Percentiles rank a stretch among this genome's conserved stretches.
phyloP scores from a whole-genome alignment of 2,113 vertebrate species.

The Taxidea taxus region DNA sequence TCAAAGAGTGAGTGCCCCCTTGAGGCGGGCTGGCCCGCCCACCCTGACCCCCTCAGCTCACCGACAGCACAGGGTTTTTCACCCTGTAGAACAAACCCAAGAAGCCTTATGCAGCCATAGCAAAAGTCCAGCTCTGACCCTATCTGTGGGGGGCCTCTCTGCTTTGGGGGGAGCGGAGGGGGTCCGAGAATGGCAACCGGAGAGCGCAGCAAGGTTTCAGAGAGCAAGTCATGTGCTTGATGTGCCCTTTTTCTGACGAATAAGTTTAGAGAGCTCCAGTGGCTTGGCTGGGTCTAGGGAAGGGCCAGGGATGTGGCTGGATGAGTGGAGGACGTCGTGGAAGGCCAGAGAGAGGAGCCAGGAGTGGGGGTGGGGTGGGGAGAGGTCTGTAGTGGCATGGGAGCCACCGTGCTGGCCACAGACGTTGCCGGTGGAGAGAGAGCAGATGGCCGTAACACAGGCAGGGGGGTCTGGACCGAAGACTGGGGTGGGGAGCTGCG shows the following conservation, averaged over 20 bases:
- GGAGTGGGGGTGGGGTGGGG: background rate
- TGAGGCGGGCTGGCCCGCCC: background rate
- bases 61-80: background rate
- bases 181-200: background rate
- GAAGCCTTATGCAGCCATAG: background rate
- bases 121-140: background rate
- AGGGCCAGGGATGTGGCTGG: background rate
- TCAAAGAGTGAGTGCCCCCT: background rate
- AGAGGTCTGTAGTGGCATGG: background rate
- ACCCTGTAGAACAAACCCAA: background rate
- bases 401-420: background rate
- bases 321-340: background rate
- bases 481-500: background rate
- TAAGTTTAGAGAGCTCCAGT: background rate
- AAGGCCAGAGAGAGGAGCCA: background rate
- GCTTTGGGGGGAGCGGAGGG: background rate
- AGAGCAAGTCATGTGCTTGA: background rate
- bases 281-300: background rate
- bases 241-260: background rate
- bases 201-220: background rate
- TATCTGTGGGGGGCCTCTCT: background rate
- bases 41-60: background rate
- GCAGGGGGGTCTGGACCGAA: background rate
- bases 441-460: accelerated
- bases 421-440: background rate